Evolutionary conservation across 1,140 invertebrate genomes (phyloP).

Genomic region (Drosophila serrata): DNA sequence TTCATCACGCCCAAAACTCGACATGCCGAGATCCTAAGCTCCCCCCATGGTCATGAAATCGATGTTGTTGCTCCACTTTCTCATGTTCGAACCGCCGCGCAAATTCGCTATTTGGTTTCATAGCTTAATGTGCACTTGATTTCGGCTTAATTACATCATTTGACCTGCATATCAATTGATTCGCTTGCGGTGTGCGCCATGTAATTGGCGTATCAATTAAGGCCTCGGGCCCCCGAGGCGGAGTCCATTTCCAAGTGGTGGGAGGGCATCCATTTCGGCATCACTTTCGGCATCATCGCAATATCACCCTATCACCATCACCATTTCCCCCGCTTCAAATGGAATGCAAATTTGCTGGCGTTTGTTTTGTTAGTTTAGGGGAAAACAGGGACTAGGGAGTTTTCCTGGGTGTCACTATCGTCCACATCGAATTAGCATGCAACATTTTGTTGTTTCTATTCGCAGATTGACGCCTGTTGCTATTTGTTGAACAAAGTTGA

Average conservation of each 20-base stretch:
- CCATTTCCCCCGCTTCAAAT: neutral
- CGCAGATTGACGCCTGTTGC: conserved; percentile 25
- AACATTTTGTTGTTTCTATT: conserved; percentile 23
- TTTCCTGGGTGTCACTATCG: conserved; percentile 8
- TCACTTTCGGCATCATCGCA: conserved; percentile 12
- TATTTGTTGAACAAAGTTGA: conserved; percentile 85
- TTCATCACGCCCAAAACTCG: neutral
- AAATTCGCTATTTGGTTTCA: conserved; percentile 24
- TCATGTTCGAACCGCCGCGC: neutral
- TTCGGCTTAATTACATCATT: conserved; percentile 52
- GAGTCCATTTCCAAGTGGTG: conserved; percentile 13
- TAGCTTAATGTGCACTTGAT: conserved; percentile 55
- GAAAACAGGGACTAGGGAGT: conserved; percentile 20
- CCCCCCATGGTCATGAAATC: conserved; percentile 17
- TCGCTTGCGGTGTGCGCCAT: conserved; percentile 27
- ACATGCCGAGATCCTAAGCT: neutral
- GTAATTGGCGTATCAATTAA: conserved; percentile 58
- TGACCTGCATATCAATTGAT: conserved; percentile 55
- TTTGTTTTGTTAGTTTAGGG: conserved; percentile 35
- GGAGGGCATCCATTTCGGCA: conserved; percentile 2
- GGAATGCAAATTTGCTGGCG: conserved; percentile 34
- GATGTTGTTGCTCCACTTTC: neutral
- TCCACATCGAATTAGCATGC: conserved; percentile 51
- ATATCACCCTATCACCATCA: neutral
- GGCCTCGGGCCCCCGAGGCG: conserved; percentile 3